Evolutionary conservation across 2,113 vertebrate species (phyloP).

Genomic region (Harpagus bidentatus): DNA sequence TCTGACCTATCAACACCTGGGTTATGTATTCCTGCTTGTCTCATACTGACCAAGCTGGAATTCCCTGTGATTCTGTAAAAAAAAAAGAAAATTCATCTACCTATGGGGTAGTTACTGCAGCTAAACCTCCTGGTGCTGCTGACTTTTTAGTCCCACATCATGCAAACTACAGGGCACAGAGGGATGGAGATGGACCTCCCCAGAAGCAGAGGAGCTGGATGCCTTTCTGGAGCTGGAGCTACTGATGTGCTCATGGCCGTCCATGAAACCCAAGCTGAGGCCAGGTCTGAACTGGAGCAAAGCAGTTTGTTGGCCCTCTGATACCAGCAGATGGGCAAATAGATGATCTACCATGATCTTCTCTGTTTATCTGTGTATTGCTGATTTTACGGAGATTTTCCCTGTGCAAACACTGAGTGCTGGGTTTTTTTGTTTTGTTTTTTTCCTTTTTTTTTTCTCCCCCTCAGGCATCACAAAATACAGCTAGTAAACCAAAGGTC

Average conservation of each 20-base stretch:
- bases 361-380: neutral
- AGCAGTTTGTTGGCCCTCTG: neutral
- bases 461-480: neutral
- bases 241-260: neutral
- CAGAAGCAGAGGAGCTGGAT: neutral
- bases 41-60: neutral
- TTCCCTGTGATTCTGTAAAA: neutral
- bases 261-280: neutral
- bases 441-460: too few relatives aligned
- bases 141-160: neutral
- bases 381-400: neutral
- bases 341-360: neutral
- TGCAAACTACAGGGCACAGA: neutral
- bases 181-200: neutral
- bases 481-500: neutral
- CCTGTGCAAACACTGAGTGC: accelerated
- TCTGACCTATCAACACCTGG: neutral
- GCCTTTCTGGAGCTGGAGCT: neutral
- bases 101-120: neutral
- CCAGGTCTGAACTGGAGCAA: neutral
- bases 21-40: neutral
- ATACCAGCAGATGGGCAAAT: neutral
- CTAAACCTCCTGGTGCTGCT: neutral
- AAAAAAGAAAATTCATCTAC: neutral
- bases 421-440: neutral